Conservation (phyloP, 2,113 vertebrate species). For the Dryoscopus gambensis region DNA sequence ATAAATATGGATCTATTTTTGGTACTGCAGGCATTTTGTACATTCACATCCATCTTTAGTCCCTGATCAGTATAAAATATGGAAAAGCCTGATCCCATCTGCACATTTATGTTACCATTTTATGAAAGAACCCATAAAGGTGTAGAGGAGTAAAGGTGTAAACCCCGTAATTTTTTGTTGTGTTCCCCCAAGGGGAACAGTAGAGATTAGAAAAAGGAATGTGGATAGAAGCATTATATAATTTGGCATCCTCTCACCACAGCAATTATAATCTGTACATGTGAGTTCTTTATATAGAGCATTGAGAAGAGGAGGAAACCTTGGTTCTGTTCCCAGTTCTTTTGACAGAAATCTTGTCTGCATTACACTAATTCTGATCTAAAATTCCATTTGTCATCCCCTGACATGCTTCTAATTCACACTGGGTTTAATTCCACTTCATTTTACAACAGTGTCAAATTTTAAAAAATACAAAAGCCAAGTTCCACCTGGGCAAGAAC, state of each 20-base stretch:
- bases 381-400: constrained; percentile 12
- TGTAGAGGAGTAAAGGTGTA: neutral
- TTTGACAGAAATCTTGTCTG: constrained; percentile 18
- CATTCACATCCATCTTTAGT: neutral
- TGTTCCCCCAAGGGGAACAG: neutral
- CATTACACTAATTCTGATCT: constrained; percentile 23
- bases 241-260: constrained; percentile 8
- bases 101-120: fast-evolving
- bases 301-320: constrained; percentile 13
- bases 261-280: constrained; percentile 32
- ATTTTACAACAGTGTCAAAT: neutral
- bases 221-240: constrained; percentile 4
- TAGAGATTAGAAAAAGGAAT: neutral
- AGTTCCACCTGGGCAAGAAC: neutral
- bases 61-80: neutral
- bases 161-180: neutral
- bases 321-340: constrained; percentile 36
- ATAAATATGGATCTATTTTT: constrained; percentile 24
- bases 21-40: neutral
- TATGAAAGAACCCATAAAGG: neutral
- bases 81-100: neutral
- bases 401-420: neutral
- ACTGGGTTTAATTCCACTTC: neutral
- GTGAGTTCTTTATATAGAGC: constrained; percentile 47
- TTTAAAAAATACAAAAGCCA: neutral